These are phyloP conservation scores for Pyrochroa serraticornis DNA, from an alignment of 2,888 invertebrate species.

Conservation along the genomic window DNA sequence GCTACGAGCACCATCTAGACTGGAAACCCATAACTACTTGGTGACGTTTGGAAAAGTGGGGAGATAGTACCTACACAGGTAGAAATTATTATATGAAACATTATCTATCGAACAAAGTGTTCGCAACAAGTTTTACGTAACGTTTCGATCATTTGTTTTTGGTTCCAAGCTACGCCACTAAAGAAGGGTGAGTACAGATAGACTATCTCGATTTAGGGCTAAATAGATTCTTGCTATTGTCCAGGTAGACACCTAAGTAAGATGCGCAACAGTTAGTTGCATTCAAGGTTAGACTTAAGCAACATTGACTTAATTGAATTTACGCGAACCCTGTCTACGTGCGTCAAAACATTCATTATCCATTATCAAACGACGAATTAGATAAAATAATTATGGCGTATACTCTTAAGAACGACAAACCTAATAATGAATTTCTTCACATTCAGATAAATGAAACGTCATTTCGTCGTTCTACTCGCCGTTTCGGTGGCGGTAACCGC, in stretches of 20 bases:
- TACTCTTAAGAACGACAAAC: neutral
- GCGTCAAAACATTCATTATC: neutral
- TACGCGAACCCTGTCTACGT: conserved; percentile 14
- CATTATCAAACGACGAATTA: neutral
- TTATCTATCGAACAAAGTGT: conserved; percentile 16
- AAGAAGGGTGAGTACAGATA: conserved; percentile 9
- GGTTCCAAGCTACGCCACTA: conserved; percentile 1
- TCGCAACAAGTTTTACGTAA: conserved; percentile 6
- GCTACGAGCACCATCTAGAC: conserved; percentile 19
- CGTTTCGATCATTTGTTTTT: neutral
- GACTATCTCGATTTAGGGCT: neutral
- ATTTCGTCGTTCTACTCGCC: conserved; percentile 28
- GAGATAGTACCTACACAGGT: conserved; percentile 21
- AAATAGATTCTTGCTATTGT: conserved; percentile 5
- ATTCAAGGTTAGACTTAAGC: conserved; percentile 33
- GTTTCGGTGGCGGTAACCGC: conserved; percentile 34
- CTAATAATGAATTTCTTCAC: conserved; percentile 5
- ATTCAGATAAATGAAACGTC: conserved; percentile 21
- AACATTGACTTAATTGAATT: conserved; percentile 1
- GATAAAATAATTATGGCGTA: neutral
- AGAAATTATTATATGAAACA: conserved; percentile 18
- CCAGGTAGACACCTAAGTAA: conserved; percentile 18
- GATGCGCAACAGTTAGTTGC: conserved; percentile 39
- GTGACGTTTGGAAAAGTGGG: conserved; percentile 4
- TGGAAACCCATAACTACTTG: conserved; percentile 2